Evolutionary conservation across 2,113 vertebrate species (phyloP).

Genomic region (Elaphurus davidianus): DNA sequence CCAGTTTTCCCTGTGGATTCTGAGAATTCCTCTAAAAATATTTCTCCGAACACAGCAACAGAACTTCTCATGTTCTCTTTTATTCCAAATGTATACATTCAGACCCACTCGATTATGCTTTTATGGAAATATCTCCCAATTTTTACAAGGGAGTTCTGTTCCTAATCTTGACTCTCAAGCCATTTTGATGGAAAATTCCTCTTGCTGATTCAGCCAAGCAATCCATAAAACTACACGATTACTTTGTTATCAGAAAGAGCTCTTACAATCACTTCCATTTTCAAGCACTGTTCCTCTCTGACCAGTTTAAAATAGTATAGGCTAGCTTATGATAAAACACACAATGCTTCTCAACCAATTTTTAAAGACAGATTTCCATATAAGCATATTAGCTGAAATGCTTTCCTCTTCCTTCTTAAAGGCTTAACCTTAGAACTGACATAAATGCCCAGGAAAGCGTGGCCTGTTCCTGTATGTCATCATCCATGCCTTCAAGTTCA

Average conservation of each 20-base stretch:
- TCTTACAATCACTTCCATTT: background rate
- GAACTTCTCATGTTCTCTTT: background rate
- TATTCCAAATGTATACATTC: background rate
- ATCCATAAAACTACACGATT: background rate
- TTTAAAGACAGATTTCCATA: background rate
- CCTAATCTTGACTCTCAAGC: background rate
- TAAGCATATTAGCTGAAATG: background rate
- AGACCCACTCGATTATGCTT: background rate
- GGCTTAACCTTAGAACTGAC: background rate
- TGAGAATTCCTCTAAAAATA: background rate
- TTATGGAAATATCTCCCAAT: background rate
- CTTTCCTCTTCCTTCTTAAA: background rate
- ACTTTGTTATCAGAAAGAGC: background rate
- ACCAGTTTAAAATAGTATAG: background rate
- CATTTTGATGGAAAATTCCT: background rate
- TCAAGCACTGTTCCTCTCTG: background rate
- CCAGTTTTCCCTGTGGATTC: background rate
- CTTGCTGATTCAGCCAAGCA: background rate
- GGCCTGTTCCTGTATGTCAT: background rate
- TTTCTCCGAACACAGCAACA: background rate
- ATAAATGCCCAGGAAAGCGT: background rate
- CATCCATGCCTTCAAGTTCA: background rate
- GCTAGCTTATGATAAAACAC: background rate
- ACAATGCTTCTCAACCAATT: background rate
- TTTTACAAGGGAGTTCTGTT: background rate